Percentiles rank a stretch among this genome's conserved stretches.
phyloP scores from a whole-genome alignment of 2,113 vertebrate species.

The Crocuta crocuta region DNA sequence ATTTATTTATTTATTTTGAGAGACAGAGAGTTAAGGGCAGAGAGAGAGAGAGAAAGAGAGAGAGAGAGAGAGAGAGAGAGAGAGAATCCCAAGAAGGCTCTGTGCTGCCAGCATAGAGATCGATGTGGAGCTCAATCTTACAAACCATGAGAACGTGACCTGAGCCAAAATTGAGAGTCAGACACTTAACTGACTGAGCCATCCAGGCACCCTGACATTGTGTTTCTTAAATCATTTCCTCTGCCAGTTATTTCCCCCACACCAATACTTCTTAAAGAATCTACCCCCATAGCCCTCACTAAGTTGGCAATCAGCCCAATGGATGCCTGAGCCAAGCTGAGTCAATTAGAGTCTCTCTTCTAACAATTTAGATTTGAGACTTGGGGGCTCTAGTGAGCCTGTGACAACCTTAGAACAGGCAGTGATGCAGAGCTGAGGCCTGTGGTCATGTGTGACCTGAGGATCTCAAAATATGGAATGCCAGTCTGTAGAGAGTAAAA shows the following conservation, averaged over 20 bases:
- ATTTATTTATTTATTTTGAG: too few relatives aligned
- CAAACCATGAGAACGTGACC: too few relatives aligned
- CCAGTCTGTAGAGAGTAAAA: neutral
- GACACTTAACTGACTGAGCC: too few relatives aligned
- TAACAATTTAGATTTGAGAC: neutral
- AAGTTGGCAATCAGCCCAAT: neutral
- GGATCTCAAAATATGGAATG: neutral
- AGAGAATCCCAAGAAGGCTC: too few relatives aligned
- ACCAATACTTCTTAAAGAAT: neutral
- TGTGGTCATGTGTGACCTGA: neutral
- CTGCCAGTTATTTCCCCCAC: neutral
- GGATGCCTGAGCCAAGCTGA: neutral
- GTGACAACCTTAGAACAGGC: neutral
- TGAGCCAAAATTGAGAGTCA: too few relatives aligned
- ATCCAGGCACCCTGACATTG: neutral
- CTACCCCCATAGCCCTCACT: neutral
- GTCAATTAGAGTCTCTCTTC: neutral
- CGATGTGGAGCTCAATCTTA: too few relatives aligned
- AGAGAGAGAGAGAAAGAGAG: too few relatives aligned
- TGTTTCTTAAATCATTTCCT: conserved; percentile 24
- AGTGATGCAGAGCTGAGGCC: neutral
- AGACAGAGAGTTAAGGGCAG: too few relatives aligned
- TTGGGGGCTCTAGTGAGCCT: neutral
- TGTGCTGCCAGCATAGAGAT: too few relatives aligned
- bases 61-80: too few relatives aligned